Percentiles rank a stretch among this genome's conserved stretches.
These are phyloP conservation scores for Argya squamiceps DNA, from an alignment of 2,797 vertebrate genomes.

Conservation along the genomic window DNA sequence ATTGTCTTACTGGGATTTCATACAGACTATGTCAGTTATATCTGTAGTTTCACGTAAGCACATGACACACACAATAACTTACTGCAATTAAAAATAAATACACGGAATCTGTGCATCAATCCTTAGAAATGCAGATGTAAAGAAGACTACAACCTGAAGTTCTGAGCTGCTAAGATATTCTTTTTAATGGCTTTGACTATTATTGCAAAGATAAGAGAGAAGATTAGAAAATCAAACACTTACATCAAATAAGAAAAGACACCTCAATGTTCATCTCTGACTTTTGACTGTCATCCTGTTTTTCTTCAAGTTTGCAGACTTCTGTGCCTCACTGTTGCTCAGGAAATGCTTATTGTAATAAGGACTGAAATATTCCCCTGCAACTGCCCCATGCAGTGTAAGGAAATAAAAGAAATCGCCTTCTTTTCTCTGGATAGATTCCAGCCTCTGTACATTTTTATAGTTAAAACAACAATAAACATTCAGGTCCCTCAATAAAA, in stretches of 20 bases:
- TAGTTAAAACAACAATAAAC: slow-evolving; percentile 56
- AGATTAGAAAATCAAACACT: neutral
- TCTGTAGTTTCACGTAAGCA: neutral
- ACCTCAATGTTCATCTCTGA: neutral
- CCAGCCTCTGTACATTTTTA: slow-evolving; percentile 20
- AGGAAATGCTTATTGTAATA: neutral
- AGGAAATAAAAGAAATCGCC: neutral
- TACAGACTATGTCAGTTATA: neutral
- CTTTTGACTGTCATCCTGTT: neutral
- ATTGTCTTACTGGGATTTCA: neutral
- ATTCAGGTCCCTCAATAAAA: slow-evolving; percentile 24
- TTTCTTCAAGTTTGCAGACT: neutral
- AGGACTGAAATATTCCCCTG: neutral
- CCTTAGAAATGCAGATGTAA: neutral
- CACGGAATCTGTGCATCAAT: neutral
- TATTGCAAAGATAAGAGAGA: neutral
- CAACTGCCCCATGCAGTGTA: neutral
- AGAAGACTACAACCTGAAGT: neutral
- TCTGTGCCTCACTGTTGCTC: neutral
- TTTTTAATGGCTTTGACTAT: neutral
- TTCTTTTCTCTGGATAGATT: slow-evolving; percentile 18
- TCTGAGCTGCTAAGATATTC: neutral
- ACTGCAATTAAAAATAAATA: slow-evolving; percentile 8
- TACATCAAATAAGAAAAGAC: neutral
- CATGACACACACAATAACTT: neutral